phyloP scores from a whole-genome alignment of 2,113 vertebrate species.

The Hippoglossus stenolepis region DNA sequence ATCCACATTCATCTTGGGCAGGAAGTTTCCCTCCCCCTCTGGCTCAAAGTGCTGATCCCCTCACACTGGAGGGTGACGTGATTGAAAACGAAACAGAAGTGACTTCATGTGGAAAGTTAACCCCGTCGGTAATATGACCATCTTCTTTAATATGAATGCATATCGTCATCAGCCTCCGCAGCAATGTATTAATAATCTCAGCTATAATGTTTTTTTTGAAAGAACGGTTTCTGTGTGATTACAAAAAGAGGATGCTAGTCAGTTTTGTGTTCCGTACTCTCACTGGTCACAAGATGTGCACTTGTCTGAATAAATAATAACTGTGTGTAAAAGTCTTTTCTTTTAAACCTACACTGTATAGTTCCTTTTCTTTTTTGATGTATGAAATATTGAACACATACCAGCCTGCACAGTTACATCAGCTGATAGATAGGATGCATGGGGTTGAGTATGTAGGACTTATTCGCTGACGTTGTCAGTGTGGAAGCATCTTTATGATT shows the following conservation, averaged over 20 bases:
- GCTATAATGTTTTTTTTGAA: not conserved
- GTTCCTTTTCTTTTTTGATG: not conserved
- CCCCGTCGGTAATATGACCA: not conserved
- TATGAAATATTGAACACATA: slow-evolving; percentile 21
- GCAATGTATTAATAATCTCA: not conserved
- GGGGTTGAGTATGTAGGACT: not conserved
- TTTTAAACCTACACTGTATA: not conserved
- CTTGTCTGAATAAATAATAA: not conserved
- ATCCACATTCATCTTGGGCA: slow-evolving; percentile 51
- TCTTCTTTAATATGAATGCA: slow-evolving; percentile 36
- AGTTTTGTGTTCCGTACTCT: not conserved
- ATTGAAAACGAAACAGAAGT: slow-evolving; percentile 39
- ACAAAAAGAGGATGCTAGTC: not conserved
- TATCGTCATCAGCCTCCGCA: slow-evolving; percentile 23
- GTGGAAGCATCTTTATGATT: slow-evolving; percentile 46
- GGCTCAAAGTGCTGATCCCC: slow-evolving; percentile 59
- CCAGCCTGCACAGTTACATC: not conserved
- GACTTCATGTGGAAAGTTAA: slow-evolving; percentile 22
- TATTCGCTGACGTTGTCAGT: slow-evolving; percentile 35
- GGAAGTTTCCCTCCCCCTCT: slow-evolving; percentile 41
- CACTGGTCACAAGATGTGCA: not conserved
- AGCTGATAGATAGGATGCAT: not conserved
- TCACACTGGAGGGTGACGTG: slow-evolving; percentile 31
- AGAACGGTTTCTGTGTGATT: not conserved
- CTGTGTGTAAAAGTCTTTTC: not conserved